Evolutionary conservation across 2,113 vertebrate genomes (phyloP), one percentile per base, ranked within the genome.

Genomic region (Pagrus major): DNA sequence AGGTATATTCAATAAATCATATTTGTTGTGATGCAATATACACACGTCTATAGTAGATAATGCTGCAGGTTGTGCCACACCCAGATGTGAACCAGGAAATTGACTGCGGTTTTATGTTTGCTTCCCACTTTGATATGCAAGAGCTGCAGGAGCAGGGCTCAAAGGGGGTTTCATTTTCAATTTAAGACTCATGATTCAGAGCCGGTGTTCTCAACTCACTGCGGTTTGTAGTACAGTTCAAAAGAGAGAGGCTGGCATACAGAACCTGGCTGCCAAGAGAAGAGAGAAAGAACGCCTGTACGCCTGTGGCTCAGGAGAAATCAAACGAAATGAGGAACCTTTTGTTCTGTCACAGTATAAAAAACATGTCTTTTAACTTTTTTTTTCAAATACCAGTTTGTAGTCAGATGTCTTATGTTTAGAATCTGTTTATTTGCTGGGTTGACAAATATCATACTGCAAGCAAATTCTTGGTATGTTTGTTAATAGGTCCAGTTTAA

Each of bases 101-200:
- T 11, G 9, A n/a, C 25, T 70, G 58, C 0, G 27, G 73, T 76
- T 59, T 39, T 0, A 29, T 65, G 58, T 5, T 21, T 16, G 25
- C 20, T 35, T 65, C 39, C 35, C 27, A 51, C 80, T 82, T 71
- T 76, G 42, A 76, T 35, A 54, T 83, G 73, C 73, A 47, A 42
- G 35, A 54, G 37, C 47, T 54, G 71, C 35, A 42, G 27, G 9
- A 55, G 33, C 10, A 6, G 59, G 39, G 15, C 63, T 66, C 42
- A 23, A 16, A 25, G 14, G 3, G n/a, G 39, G 20, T 44, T 44
- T 76, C 23, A 23, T 18, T 75, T 55, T 65, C 29, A 35, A 18
- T 49, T 14, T 67, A 7, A 6, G 3, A 21, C 5, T n/a, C 60
- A 23, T 25, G 33, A 3, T 52, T 49, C 31, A 37, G 56, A 60